Conservation (phyloP, 1,140 invertebrate species). For the Drosophila repleta region DNA sequence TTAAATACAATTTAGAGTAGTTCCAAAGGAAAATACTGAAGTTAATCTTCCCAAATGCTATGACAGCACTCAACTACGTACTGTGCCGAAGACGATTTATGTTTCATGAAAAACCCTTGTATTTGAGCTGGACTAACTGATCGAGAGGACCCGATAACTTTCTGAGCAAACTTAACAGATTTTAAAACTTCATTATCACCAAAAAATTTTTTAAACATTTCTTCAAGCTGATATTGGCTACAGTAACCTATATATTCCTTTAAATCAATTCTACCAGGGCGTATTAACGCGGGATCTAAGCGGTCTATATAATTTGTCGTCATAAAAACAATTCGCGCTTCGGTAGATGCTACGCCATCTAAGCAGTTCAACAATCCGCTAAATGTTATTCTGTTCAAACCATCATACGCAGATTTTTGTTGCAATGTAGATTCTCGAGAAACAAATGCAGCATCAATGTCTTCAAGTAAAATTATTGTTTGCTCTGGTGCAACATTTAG, state of each 20-base stretch:
- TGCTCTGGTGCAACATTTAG: slow-evolving; percentile 95
- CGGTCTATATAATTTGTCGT: slow-evolving; percentile 99
- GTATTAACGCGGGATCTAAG: slow-evolving; percentile 97
- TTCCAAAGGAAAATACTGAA: no score
- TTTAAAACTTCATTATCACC: slow-evolving; percentile 86
- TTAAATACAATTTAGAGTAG: no score
- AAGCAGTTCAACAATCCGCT: slow-evolving; percentile 98
- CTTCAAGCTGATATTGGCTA: slow-evolving; percentile 90
- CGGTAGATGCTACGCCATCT: slow-evolving; percentile 99
- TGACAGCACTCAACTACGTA: slow-evolving; percentile 48
- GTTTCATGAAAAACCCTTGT: slow-evolving; percentile 96
- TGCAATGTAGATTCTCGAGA: slow-evolving; percentile 91
- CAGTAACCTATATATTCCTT: slow-evolving; percentile 97
- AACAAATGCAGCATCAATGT: slow-evolving; percentile 98
- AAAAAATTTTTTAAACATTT: slow-evolving; percentile 97
- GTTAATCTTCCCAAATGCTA: slow-evolving; percentile 58
- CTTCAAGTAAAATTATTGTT: slow-evolving; percentile 98
- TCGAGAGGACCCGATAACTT: slow-evolving; percentile 86
- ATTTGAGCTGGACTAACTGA: slow-evolving; percentile 96
- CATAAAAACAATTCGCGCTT: slow-evolving; percentile 99
- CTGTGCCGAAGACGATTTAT: slow-evolving; percentile 86
- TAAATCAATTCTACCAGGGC: slow-evolving; percentile 97
- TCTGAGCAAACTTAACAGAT: slow-evolving; percentile 88
- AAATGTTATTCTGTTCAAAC: slow-evolving; percentile 97
- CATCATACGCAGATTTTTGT: slow-evolving; percentile 94